phyloP scores from a whole-genome alignment of 2,888 invertebrate species.

The Theodoxus fluviatilis region DNA sequence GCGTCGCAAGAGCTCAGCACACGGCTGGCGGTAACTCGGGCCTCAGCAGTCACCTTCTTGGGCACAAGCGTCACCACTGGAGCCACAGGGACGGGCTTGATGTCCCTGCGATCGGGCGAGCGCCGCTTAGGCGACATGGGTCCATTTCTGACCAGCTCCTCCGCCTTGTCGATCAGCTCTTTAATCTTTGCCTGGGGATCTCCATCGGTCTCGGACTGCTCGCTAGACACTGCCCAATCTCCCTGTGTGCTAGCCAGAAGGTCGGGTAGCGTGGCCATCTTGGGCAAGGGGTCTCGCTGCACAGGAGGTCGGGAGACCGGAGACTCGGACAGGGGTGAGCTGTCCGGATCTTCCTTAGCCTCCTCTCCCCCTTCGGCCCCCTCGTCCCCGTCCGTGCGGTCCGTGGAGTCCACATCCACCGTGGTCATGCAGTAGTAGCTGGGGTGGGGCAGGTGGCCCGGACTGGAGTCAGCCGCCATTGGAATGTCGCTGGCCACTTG shows the following conservation, averaged over 20 bases:
- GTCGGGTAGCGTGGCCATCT: background rate
- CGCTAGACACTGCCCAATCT: constrained; percentile 25
- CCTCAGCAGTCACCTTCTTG: no score
- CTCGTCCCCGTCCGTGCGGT: constrained; percentile 37
- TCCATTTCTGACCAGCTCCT: constrained; percentile 45
- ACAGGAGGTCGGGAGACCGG: no score
- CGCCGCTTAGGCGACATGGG: no score
- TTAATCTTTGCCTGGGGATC: constrained; percentile 39
- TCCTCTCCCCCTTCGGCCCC: no score
- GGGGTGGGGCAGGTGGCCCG: constrained; percentile 13
- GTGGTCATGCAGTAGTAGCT: constrained; percentile 36
- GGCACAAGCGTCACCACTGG: no score
- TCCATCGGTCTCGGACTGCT: constrained; percentile 33
- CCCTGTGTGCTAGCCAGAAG: background rate
- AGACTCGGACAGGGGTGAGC: constrained; percentile 24
- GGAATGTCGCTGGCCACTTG: constrained; percentile 38
- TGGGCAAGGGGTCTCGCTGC: no score
- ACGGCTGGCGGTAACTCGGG: constrained; percentile 32
- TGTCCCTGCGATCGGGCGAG: no score
- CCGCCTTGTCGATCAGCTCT: constrained; percentile 52
- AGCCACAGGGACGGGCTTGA: no score
- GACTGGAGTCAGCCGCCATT: constrained; percentile 25
- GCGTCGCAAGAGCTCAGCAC: constrained; percentile 57
- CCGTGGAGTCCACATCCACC: constrained; percentile 40
- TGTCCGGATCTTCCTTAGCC: constrained; percentile 25